Conservation (phyloP, 37 sponge, comb jelly and placozoan species). For the Beroe forskalii region DNA sequence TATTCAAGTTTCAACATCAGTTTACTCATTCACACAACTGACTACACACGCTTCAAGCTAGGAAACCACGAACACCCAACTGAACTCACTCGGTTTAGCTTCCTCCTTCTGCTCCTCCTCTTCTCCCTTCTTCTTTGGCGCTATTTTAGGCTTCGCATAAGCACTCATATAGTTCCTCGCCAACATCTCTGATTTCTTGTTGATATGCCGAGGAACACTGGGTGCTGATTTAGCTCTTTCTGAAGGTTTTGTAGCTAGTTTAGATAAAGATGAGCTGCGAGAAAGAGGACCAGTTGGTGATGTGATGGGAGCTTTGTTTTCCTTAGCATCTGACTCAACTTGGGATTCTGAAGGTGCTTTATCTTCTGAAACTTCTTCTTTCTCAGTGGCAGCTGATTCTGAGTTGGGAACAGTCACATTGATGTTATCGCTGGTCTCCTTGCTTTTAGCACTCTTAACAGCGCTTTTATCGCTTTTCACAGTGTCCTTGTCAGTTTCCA, state of each 20-base stretch:
- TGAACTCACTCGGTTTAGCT: constrained; percentile 26
- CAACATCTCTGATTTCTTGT: constrained; percentile 27
- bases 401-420: not conserved
- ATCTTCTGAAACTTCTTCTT: not conserved
- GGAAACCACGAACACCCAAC: no score
- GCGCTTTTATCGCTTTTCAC: not conserved
- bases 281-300: constrained; percentile 13
- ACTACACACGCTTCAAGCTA: no score
- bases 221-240: constrained; percentile 11
- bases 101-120: constrained; percentile 36
- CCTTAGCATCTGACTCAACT: not conserved
- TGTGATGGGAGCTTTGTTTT: not conserved
- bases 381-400: not conserved
- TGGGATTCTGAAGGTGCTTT: not conserved
- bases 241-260: not conserved
- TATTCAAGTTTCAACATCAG: no score
- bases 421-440: not conserved
- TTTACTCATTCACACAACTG: no score
- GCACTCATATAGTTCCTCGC: constrained; percentile 42
- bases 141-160: constrained; percentile 46
- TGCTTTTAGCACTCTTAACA: not conserved
- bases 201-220: constrained; percentile 31
- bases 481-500: not conserved
- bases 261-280: not conserved
- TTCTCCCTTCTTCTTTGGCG: constrained; percentile 4